phyloP scores from a whole-genome alignment of 2,888 invertebrate species.

The Drosophila colorata region DNA sequence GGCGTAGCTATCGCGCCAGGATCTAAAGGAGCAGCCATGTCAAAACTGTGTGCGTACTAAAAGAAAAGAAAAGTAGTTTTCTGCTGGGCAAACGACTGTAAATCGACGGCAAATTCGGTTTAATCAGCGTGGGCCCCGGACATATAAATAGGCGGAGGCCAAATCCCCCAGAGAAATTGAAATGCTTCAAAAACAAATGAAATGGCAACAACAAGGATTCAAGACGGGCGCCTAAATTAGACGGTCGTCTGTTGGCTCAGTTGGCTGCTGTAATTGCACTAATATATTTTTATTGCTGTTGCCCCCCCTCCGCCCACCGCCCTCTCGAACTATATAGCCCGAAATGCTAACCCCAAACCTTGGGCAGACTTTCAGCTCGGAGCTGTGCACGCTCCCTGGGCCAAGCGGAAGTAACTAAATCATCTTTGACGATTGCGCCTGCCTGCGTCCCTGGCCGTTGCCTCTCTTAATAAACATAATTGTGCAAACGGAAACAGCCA shows the following conservation, averaged over 20 bases:
- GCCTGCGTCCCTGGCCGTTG: slow-evolving; percentile 25
- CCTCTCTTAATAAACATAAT: slow-evolving; percentile 82
- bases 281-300: slow-evolving; percentile 82
- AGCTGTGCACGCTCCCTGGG: slow-evolving; percentile 47
- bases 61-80: slow-evolving; percentile 52
- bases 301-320: slow-evolving; percentile 34
- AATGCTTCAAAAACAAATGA: slow-evolving; percentile 78
- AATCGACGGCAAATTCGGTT: slow-evolving; percentile 66
- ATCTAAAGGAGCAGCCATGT: slow-evolving; percentile 31
- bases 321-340: slow-evolving; percentile 20
- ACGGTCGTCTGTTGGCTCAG: slow-evolving; percentile 58
- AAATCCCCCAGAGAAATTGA: slow-evolving; percentile 73
- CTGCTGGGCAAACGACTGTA: slow-evolving; percentile 30
- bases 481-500: slow-evolving; percentile 81
- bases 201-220: slow-evolving; percentile 38
- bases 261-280: slow-evolving; percentile 82
- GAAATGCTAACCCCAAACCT: slow-evolving; percentile 1
- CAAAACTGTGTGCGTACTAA: slow-evolving; percentile 44
- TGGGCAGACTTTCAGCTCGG: slow-evolving; percentile 16
- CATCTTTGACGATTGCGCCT: slow-evolving; percentile 81
- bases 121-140: slow-evolving; percentile 63
- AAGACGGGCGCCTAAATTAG: slow-evolving; percentile 65
- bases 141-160: slow-evolving; percentile 54
- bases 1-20: slow-evolving; percentile 42
- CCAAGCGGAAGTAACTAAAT: slow-evolving; percentile 81